phyloP scores from a whole-genome alignment of 1,140 invertebrate species.

The Bombus confusus region DNA sequence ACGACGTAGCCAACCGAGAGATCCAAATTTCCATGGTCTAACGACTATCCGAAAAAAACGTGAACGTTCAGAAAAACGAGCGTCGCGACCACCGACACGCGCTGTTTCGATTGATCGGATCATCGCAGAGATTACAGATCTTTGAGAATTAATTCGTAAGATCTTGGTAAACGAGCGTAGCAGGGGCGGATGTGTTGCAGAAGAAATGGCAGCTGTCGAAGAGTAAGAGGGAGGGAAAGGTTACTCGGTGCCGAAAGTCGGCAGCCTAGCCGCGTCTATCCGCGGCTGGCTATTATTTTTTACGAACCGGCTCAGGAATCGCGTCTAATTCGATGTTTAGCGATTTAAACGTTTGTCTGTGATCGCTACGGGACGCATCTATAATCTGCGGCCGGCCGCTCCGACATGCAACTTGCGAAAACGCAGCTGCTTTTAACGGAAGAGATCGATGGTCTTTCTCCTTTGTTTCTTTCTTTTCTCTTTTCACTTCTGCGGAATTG shows the following conservation, averaged over 20 bases:
- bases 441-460: slow-evolving; percentile 14
- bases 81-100: neutral
- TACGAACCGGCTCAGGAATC: slow-evolving; percentile 66
- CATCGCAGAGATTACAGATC: slow-evolving; percentile 14
- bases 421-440: slow-evolving; percentile 70
- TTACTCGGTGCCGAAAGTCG: slow-evolving; percentile 39
- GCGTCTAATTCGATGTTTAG: slow-evolving; percentile 80
- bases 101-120: neutral
- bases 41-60: neutral
- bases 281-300: slow-evolving; percentile 78
- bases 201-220: slow-evolving; percentile 54
- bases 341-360: slow-evolving; percentile 80
- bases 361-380: slow-evolving; percentile 77
- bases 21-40: slow-evolving; percentile 1
- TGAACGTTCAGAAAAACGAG: neutral
- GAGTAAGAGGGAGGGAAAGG: neutral
- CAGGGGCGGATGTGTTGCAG: neutral
- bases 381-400: slow-evolving; percentile 70
- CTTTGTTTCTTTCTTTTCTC: neutral
- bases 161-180: neutral
- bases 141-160: slow-evolving; percentile 10
- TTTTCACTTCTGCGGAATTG: no score
- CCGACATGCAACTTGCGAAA: slow-evolving; percentile 68
- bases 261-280: slow-evolving; percentile 70
- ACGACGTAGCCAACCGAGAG: neutral